Evolutionary conservation across 2,113 vertebrate species (phyloP).

Genomic region (human): GRCh38 chr2:145314001-145314500

Average conservation of each 20-base stretch:
- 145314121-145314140: neutral
- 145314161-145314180: neutral
- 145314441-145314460: neutral
- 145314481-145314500: neutral
- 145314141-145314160: neutral
- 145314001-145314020: neutral
- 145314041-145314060: neutral
- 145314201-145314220: neutral
- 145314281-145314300: neutral
- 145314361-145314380: neutral
- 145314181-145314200: neutral
- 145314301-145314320: neutral
- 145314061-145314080: neutral
- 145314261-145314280: neutral
- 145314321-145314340: neutral
- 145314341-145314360: too few species aligned
- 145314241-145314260: accelerated
- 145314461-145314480: neutral
- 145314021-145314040: neutral
- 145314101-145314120: neutral
- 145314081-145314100: neutral
- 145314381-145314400: neutral
- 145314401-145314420: neutral
- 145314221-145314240: neutral
- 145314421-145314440: neutral